phyloP scores from a whole-genome alignment of 2,113 vertebrate genomes.

The Pelmatolapia mariae region DNA sequence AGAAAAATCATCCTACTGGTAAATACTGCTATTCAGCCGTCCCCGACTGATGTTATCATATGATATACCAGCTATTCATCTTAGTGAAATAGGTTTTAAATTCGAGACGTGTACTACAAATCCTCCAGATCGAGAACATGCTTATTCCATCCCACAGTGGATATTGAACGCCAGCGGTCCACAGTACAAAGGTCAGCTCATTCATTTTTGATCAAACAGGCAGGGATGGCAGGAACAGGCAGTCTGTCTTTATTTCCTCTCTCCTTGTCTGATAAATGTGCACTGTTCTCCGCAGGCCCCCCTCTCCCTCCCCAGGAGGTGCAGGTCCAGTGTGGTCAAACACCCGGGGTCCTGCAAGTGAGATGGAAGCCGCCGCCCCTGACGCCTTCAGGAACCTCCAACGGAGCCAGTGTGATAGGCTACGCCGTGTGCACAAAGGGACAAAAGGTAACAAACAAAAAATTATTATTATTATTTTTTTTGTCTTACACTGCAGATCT shows the following conservation, averaged over 20 bases:
- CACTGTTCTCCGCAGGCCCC: slow-evolving; percentile 75
- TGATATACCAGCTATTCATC: background rate
- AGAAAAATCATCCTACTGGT: background rate
- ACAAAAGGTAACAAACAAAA: slow-evolving; percentile 80
- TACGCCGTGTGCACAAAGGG: slow-evolving; percentile 91
- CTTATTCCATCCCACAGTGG: background rate
- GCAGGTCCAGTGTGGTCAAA: slow-evolving; percentile 78
- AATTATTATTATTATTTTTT: rapidly evolving
- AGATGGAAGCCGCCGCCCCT: slow-evolving; percentile 87
- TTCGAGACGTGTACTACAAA: background rate
- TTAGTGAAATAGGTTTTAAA: background rate
- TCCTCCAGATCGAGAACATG: background rate
- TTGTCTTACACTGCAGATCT: background rate
- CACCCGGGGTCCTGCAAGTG: slow-evolving; percentile 80
- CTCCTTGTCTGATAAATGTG: background rate
- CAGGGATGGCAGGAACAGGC: background rate
- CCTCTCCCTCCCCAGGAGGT: slow-evolving; percentile 90
- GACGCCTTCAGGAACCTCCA: slow-evolving; percentile 86
- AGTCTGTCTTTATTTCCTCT: background rate
- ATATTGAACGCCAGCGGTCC: background rate
- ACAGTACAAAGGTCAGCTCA: slow-evolving; percentile 4
- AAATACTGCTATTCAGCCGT: background rate
- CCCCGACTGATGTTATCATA: background rate
- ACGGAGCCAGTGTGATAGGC: slow-evolving; percentile 88
- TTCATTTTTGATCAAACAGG: background rate